These are phyloP conservation scores for Pocillopora verrucosa DNA, from an alignment of 64 coral and sea anemone species.

Conservation along the genomic window DNA sequence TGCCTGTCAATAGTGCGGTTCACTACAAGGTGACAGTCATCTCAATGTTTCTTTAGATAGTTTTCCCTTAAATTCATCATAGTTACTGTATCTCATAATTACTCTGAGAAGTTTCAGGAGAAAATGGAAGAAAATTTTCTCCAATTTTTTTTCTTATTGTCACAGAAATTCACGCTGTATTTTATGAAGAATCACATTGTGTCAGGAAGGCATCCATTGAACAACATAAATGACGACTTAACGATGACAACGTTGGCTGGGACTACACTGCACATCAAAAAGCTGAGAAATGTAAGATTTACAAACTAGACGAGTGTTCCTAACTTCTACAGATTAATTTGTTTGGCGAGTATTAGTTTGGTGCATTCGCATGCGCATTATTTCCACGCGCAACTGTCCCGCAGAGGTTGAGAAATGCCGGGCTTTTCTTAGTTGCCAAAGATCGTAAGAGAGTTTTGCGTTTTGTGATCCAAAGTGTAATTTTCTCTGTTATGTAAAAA, in stretches of 20 bases:
- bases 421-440: too few relatives aligned
- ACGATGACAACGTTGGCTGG: conserved; percentile 48
- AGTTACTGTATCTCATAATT: not conserved
- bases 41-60: not conserved
- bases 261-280: conserved; percentile 66
- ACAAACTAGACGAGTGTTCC: too few relatives aligned
- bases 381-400: too few relatives aligned
- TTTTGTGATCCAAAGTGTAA: too few relatives aligned
- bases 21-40: conserved; percentile 24
- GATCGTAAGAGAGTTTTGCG: too few relatives aligned
- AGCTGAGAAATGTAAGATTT: conserved; percentile 66
- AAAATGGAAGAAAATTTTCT: not conserved
- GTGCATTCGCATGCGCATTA: too few relatives aligned
- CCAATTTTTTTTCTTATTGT: not conserved
- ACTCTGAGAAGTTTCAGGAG: not conserved
- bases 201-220: conserved; percentile 26
- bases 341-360: too few relatives aligned
- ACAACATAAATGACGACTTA: conserved; percentile 22
- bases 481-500: too few relatives aligned
- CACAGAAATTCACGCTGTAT: conserved; percentile 47
- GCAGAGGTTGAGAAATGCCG: too few relatives aligned
- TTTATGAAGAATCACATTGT: conserved; percentile 64
- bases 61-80: not conserved
- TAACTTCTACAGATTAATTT: not conserved
- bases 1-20: conserved; percentile 59